These are phyloP conservation scores for Pangasius mekongensis DNA, from an alignment of 2,797 vertebrate genomes.

Conservation along the genomic window DNA sequence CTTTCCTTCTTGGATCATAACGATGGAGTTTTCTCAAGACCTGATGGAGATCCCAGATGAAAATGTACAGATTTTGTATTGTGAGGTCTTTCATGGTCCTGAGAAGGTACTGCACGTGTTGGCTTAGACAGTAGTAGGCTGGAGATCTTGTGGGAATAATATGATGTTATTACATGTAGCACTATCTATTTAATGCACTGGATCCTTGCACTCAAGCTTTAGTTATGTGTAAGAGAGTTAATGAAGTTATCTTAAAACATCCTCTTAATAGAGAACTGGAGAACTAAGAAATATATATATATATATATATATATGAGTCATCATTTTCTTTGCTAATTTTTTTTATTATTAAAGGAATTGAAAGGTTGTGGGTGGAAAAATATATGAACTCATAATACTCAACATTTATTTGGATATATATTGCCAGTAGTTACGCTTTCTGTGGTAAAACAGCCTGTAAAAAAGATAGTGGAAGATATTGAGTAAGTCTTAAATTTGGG, in stretches of 20 bases:
- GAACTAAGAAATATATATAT: background rate
- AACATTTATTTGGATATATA: background rate
- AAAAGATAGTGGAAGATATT: background rate
- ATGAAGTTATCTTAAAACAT: background rate
- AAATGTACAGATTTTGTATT: constrained; percentile 55
- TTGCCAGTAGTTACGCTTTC: background rate
- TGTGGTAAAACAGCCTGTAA: background rate
- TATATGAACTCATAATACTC: constrained; percentile 16
- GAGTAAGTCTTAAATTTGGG: background rate
- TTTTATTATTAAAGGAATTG: background rate
- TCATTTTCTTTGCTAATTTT: background rate
- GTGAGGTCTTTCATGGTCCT: constrained; percentile 56
- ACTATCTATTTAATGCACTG: background rate
- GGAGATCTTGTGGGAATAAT: background rate
- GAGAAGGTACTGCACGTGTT: constrained; percentile 48
- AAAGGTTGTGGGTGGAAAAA: constrained; percentile 5
- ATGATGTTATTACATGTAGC: background rate
- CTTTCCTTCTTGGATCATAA: background rate
- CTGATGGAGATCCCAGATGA: constrained; percentile 46
- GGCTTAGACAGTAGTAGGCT: background rate
- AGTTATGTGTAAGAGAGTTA: background rate
- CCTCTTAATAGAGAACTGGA: background rate
- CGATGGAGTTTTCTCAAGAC: constrained; percentile 50
- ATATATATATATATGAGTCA: background rate
- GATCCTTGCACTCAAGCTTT: background rate